Conservation (phyloP, 1,140 invertebrate species). For the Himalopsyche phryganea region DNA sequence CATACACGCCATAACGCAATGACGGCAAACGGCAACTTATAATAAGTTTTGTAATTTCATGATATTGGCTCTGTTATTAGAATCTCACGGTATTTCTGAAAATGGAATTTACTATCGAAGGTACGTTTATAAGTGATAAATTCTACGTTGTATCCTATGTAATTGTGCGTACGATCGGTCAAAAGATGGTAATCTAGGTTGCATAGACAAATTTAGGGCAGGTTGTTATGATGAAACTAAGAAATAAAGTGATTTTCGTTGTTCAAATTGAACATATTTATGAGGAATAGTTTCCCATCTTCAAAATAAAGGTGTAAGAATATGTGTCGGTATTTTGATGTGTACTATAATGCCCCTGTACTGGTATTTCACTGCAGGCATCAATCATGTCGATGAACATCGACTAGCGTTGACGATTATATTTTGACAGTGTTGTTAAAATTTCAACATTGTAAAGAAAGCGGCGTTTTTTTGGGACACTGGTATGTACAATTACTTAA, state of each 20-base stretch:
- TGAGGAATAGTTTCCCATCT: background rate
- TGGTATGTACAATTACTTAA: too few relatives aligned
- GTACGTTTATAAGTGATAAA: constrained; percentile 14
- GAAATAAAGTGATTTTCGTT: constrained; percentile 13
- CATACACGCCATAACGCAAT: constrained; percentile 28
- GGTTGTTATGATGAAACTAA: constrained; percentile 26
- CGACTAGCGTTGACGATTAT: too few relatives aligned
- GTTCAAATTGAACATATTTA: too few relatives aligned
- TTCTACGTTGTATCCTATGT: background rate
- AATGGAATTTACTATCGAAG: constrained; percentile 11
- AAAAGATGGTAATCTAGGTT: constrained; percentile 24
- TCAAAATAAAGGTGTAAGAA: background rate
- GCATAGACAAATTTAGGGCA: constrained; percentile 27
- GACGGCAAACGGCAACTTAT: constrained; percentile 20
- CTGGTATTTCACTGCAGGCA: too few relatives aligned
- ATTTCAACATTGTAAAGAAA: too few relatives aligned
- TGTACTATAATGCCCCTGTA: background rate
- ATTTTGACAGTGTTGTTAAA: too few relatives aligned
- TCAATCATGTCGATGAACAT: too few relatives aligned
- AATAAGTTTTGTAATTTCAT: constrained; percentile 25
- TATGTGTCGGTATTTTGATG: background rate
- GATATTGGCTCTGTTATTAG: constrained; percentile 8
- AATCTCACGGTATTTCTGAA: constrained; percentile 8
- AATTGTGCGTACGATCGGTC: constrained; percentile 7
- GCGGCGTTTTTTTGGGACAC: too few relatives aligned